Conservation (phyloP, 1,140 invertebrate species). For the Laupala kohalensis region DNA sequence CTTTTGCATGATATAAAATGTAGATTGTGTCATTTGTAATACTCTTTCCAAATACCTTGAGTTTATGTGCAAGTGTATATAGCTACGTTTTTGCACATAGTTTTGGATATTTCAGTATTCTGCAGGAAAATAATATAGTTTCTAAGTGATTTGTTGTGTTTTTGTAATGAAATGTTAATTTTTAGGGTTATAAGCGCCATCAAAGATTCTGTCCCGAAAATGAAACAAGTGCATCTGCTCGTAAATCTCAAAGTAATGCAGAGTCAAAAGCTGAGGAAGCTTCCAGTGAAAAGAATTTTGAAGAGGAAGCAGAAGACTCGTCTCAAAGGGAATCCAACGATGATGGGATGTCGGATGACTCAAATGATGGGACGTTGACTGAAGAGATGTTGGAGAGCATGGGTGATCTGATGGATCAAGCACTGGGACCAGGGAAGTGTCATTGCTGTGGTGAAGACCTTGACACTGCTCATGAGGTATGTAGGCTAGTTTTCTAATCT, state of each 20-base stretch:
- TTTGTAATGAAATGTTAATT: neutral
- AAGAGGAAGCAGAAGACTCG: neutral
- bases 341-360: neutral
- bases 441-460: constrained; percentile 37
- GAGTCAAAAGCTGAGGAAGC: neutral
- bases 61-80: neutral
- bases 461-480: constrained; percentile 35
- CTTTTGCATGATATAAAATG: constrained; percentile 7
- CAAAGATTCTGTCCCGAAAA: constrained; percentile 1
- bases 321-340: neutral
- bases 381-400: constrained; percentile 21
- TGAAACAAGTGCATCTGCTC: neutral
- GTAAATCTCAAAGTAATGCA: neutral
- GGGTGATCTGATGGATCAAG: constrained; percentile 17
- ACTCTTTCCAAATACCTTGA: neutral
- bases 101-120: neutral
- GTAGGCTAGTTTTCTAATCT: constrained; percentile 4
- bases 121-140: neutral
- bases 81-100: neutral
- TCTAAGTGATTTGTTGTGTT: neutral
- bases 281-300: neutral
- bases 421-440: constrained; percentile 25
- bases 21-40: neutral
- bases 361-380: constrained; percentile 16
- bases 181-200: neutral